These are phyloP conservation scores for Hylyphantes graminicola DNA, from an alignment of 1,140 invertebrate genomes.

Conservation along the genomic window DNA sequence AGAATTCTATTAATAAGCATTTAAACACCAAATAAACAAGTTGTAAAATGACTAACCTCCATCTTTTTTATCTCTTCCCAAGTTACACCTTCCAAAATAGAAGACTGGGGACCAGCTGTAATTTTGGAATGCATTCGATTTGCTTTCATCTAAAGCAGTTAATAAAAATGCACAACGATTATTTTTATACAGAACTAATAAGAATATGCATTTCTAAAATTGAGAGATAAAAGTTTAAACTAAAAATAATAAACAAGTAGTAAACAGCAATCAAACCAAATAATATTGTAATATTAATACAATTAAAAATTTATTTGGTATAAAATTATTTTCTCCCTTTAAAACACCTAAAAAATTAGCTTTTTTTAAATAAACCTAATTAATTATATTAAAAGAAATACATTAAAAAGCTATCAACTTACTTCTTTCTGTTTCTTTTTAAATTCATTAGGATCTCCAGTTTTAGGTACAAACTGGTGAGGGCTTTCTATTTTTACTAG, in stretches of 20 bases:
- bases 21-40: conserved; percentile 3
- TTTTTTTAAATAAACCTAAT: not conserved
- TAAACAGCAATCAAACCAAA: no score
- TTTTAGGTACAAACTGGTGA: conserved; percentile 97
- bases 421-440: conserved; percentile 96
- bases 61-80: conserved; percentile 98
- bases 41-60: conserved; percentile 73
- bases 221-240: not conserved
- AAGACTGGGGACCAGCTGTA: conserved; percentile 95
- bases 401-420: conserved; percentile 66
- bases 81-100: conserved; percentile 94
- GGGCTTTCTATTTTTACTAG: conserved; percentile 92
- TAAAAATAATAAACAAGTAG: not conserved
- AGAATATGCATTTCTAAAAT: not conserved
- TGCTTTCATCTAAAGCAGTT: conserved; percentile 87
- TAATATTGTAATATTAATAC: not conserved
- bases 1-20: not conserved
- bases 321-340: not conserved
- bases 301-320: not conserved
- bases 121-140: conserved; percentile 95
- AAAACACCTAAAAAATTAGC: not conserved
- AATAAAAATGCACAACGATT: not conserved
- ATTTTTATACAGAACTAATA: not conserved
- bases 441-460: conserved; percentile 96
- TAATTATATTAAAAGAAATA: not conserved